Evolutionary conservation across 2,797 vertebrate species (phyloP).

Genomic region (Taenioides sp.): DNA sequence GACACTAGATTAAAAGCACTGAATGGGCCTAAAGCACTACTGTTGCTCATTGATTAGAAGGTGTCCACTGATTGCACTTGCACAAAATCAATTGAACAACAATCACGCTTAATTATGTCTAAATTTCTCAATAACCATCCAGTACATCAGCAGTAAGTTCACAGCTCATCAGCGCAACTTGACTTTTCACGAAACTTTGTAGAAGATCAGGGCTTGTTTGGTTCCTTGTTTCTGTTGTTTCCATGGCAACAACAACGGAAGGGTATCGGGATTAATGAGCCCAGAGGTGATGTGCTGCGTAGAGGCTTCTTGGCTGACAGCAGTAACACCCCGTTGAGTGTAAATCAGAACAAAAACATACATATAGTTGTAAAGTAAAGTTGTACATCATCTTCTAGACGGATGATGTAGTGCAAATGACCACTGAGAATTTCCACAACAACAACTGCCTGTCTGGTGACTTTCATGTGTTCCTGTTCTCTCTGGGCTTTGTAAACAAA

Average conservation of each 20-base stretch:
- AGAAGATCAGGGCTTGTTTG: conserved; percentile 45
- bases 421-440: not conserved
- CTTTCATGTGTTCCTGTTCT: conserved; percentile 9
- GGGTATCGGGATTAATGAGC: conserved; percentile 47
- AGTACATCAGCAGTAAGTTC: conserved; percentile 8
- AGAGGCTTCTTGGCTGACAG: conserved; percentile 12
- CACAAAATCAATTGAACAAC: conserved; percentile 48
- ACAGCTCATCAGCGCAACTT: conserved; percentile 18
- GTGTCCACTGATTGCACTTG: conserved; percentile 33
- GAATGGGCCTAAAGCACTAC: conserved; percentile 21
- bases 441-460: conserved; percentile 17
- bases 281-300: conserved; percentile 40
- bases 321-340: not conserved
- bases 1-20: conserved; percentile 27
- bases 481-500: conserved; percentile 15
- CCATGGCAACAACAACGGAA: conserved; percentile 53
- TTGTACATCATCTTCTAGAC: conserved; percentile 3
- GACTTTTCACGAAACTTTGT: conserved; percentile 22
- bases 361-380: not conserved
- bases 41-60: conserved; percentile 39
- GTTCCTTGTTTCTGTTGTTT: conserved; percentile 51
- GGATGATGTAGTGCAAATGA: conserved; percentile 7
- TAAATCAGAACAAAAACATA: not conserved
- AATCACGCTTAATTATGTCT: conserved; percentile 29
- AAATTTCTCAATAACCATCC: conserved; percentile 11